Evolutionary conservation across 2,113 vertebrate species (phyloP), one percentile per base, ranked within the genome.

Genomic region (Hepsetus odoe): DNA sequence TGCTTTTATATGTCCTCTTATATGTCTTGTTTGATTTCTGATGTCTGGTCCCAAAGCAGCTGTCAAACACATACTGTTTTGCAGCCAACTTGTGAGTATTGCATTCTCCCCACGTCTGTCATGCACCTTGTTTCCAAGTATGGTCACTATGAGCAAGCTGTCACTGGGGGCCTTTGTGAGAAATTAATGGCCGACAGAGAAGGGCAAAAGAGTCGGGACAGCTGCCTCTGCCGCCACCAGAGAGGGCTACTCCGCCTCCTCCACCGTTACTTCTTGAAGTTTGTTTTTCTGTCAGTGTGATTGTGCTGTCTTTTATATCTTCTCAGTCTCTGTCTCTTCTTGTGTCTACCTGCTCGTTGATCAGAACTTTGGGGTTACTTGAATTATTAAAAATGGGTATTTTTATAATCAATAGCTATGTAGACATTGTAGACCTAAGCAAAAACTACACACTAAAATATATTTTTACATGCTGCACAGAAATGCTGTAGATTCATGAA

Each of bases 101-200:
- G 76, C 87, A 76, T 86, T 90, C 87, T 88, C 85, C 79, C 79
- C 64, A 77, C 72, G 87, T 86, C 80, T 91, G 88, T 88, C 86
- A 88, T 87, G 91, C 85, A 90, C 89, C 89, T 93, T 85, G 84
- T 94, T 87, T 95, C 95, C 94, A 94, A 96, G 94, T 95, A 96
- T 95, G 94, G 94, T 93, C 94, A 95, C 93, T 95, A 92, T 94
- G 92, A 94, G 85, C 88, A 87, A 90, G 91, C 93, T 95, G 94
- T 95, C 92, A 88, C 94, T 94, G 86, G 88, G 87, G 94, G 90
- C 85, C 93, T 93, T 94, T 94, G 93, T 90, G 88, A 88, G 87
- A 96, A 97, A 97, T 96, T 94, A 94, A 98, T 94, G 94, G 91
- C 90, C 86, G 91, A 93, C 93, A 94, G 91, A 92, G 94, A 95